phyloP scores from a whole-genome alignment of 2,888 invertebrate species.

The Thymelicus lineola region DNA sequence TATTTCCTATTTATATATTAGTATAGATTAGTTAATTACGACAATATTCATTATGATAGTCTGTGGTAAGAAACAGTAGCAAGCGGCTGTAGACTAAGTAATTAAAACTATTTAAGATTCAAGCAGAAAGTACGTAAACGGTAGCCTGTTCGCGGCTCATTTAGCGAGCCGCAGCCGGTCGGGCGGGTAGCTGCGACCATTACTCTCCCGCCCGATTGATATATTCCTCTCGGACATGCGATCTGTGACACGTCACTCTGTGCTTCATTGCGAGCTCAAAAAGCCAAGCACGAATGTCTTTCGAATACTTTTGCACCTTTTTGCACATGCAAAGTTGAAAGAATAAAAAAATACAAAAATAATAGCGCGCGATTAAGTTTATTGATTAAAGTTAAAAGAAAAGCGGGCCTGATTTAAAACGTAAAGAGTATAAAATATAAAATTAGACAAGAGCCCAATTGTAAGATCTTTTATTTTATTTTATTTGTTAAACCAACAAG shows the following conservation, averaged over 20 bases:
- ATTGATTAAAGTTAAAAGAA: too few species aligned
- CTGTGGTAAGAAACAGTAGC: slow-evolving; percentile 9
- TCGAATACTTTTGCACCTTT: neutral
- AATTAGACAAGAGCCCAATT: too few species aligned
- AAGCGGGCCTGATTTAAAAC: too few species aligned
- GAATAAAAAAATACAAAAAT: neutral
- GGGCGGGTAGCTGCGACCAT: slow-evolving; percentile 61
- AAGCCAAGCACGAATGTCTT: slow-evolving; percentile 21
- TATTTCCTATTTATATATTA: too few species aligned
- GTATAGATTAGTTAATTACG: too few species aligned
- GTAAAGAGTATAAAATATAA: too few species aligned
- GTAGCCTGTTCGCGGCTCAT: slow-evolving; percentile 70
- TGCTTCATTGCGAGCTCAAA: slow-evolving; percentile 48
- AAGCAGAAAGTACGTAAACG: slow-evolving; percentile 70
- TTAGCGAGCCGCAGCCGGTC: slow-evolving; percentile 55
- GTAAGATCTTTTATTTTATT: too few species aligned
- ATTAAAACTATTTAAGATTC: slow-evolving; percentile 84
- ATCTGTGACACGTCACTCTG: slow-evolving; percentile 79
- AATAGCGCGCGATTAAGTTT: too few species aligned
- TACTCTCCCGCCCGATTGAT: slow-evolving; percentile 77
- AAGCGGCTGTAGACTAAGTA: slow-evolving; percentile 61
- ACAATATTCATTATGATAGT: neutral
- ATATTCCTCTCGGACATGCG: slow-evolving; percentile 80
- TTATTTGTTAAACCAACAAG: too few species aligned
- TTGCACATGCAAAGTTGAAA: neutral